Conservation (phyloP, 2,888 invertebrate species). For the Nycteola revayana region DNA sequence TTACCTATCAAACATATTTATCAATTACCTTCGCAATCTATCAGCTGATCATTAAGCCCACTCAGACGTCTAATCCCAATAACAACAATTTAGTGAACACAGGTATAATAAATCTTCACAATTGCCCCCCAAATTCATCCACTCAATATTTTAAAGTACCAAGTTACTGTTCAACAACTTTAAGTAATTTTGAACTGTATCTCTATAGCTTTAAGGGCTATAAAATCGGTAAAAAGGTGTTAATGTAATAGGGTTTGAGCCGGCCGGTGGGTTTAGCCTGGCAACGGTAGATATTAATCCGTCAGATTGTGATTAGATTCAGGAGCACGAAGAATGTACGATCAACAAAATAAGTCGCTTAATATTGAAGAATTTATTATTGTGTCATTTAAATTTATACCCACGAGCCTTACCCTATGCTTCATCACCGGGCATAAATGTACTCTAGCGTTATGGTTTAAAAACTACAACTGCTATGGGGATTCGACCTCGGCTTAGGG, state of each 20-base stretch:
- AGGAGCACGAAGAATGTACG: conserved; percentile 76
- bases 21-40: conserved; percentile 21
- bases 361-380: too few relatives aligned
- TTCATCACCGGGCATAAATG: too few relatives aligned
- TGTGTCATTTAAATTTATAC: too few relatives aligned
- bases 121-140: conserved; percentile 44
- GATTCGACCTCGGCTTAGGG: too few relatives aligned
- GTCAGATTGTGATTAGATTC: conserved; percentile 79
- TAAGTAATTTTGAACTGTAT: conserved; percentile 30
- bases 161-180: conserved; percentile 15
- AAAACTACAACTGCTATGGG: too few relatives aligned
- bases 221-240: conserved; percentile 9
- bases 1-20: background rate
- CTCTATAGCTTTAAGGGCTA: conserved; percentile 18
- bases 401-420: too few relatives aligned
- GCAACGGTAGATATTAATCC: conserved; percentile 74
- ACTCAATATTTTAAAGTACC: conserved; percentile 33
- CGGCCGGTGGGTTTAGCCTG: conserved; percentile 59
- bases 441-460: too few relatives aligned
- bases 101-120: conserved; percentile 73
- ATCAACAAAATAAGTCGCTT: too few relatives aligned
- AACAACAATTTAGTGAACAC: conserved; percentile 68
- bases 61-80: conserved; percentile 53
- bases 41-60: conserved; percentile 36
- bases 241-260: conserved; percentile 48